phyloP scores from a whole-genome alignment of 2,888 invertebrate genomes.

The Cerceris rybyensis region DNA sequence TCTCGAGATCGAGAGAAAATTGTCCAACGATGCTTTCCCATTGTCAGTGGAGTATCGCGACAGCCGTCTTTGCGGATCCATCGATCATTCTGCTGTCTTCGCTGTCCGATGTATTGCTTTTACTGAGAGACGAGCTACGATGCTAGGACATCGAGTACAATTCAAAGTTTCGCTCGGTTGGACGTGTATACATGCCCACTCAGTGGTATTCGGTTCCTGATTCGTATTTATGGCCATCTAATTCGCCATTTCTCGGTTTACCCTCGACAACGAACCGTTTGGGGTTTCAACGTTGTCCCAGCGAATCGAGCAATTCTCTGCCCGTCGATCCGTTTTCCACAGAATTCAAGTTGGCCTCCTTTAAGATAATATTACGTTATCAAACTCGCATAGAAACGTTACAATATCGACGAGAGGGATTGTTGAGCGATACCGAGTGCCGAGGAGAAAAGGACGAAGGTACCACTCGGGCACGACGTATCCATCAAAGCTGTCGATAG shows the following conservation, averaged over 20 bases:
- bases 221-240: slow-evolving; percentile 55
- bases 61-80: slow-evolving; percentile 47
- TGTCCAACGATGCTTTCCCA: slow-evolving; percentile 17
- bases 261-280: background rate
- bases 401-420: slow-evolving; percentile 4
- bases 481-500: slow-evolving; percentile 7
- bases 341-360: background rate
- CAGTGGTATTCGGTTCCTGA: slow-evolving; percentile 27
- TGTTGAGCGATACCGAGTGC: background rate
- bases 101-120: slow-evolving; percentile 40
- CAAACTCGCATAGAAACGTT: slow-evolving; percentile 1
- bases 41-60: slow-evolving; percentile 17
- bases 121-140: slow-evolving; percentile 15
- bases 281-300: background rate
- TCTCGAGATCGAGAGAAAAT: slow-evolving; percentile 31
- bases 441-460: background rate
- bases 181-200: slow-evolving; percentile 34
- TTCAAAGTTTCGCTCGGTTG: slow-evolving; percentile 56
- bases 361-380: no score
- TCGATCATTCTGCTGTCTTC: slow-evolving; percentile 60
- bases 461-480: background rate
- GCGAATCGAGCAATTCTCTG: background rate
- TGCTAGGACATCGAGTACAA: slow-evolving; percentile 29
- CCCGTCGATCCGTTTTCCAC: background rate
- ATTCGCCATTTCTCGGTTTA: slow-evolving; percentile 27